Base-by-base conservation (phyloP, 2,797 vertebrate genomes). In the Cryptoblepharus egeriae region DNA sequence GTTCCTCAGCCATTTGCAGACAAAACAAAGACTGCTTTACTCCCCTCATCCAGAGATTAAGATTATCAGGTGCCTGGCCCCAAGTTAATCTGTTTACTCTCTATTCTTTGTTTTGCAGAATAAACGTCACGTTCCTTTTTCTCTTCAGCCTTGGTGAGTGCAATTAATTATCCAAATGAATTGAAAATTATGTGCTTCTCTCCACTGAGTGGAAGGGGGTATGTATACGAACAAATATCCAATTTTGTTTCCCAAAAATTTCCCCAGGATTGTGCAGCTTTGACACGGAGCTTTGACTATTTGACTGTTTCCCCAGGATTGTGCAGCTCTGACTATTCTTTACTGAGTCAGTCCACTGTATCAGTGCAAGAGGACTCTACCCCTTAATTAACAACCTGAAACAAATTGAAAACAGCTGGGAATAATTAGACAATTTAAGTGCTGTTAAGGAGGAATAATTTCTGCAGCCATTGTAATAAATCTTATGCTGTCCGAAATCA, bases 401-500 rank as follows among this genome's bases (percentile, higher is more conserved):
- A 93, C 93, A 97, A 98, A 98, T 96, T 96, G 97, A 97, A 98
- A 98, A 94, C 98, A 98, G 97, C 97, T 98, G 98, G 95, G 95
- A 98, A 97, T 98, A 98, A 99, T 99, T 99, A 98, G 97, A 98
- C 97, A 98, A 97, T 98, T 98, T 97, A 98, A 98, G 97, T 96
- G 96, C 97, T 96, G 97, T 96, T 97, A 95, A 97, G 96, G 96
- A 97, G 97, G 97, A 97, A 98, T 99, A 97, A 99, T 99, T 99
- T 98, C 96, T 97, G 94, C 92, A 96, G 97, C 95, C 96, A 96
- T 97, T 88, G 96, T 96, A 97, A 99, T 99, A 99, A 99, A 99
- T 99, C 98, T 99, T 99, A 93, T 81, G 97, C 98, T 99, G 98
- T 99, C 98, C 73, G 82, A 96, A 95, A 90, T 93, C 91, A 97